These are phyloP conservation scores for Kradibia gibbosae DNA, from an alignment of 1,140 invertebrate species.

Conservation along the genomic window DNA sequence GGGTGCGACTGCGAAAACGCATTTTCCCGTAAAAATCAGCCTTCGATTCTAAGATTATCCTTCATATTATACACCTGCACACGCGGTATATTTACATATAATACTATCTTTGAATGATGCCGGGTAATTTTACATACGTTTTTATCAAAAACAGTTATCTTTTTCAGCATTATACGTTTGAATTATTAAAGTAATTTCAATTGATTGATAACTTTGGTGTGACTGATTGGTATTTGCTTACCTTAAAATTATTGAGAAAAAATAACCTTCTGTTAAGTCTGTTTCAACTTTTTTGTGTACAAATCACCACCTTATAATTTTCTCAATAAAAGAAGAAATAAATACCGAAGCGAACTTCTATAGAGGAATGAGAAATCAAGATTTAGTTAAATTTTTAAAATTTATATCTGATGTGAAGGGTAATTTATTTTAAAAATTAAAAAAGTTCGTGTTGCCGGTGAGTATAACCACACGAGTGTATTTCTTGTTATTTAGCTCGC, in stretches of 20 bases:
- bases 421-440: constrained; percentile 9
- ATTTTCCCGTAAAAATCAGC: not conserved
- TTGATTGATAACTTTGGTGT: not conserved
- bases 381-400: not conserved
- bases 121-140: constrained; percentile 7
- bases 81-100: not conserved
- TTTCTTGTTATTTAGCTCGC: not conserved
- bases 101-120: not conserved
- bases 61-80: not conserved
- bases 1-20: not conserved
- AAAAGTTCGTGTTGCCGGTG: not conserved
- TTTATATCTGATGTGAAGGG: not conserved
- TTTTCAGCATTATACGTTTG: constrained; percentile 9
- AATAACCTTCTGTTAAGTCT: not conserved
- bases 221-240: constrained; percentile 23
- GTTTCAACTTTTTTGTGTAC: not conserved
- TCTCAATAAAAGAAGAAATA: constrained; percentile 22
- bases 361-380: not conserved
- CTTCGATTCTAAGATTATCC: not conserved
- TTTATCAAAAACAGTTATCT: constrained; percentile 25
- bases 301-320: constrained; percentile 11
- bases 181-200: constrained; percentile 15
- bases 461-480: not conserved
- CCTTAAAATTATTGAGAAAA: constrained; percentile 10
- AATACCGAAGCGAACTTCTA: not conserved